phyloP scores from a whole-genome alignment of 2,888 invertebrate genomes.

The Osedax frankpressi region DNA sequence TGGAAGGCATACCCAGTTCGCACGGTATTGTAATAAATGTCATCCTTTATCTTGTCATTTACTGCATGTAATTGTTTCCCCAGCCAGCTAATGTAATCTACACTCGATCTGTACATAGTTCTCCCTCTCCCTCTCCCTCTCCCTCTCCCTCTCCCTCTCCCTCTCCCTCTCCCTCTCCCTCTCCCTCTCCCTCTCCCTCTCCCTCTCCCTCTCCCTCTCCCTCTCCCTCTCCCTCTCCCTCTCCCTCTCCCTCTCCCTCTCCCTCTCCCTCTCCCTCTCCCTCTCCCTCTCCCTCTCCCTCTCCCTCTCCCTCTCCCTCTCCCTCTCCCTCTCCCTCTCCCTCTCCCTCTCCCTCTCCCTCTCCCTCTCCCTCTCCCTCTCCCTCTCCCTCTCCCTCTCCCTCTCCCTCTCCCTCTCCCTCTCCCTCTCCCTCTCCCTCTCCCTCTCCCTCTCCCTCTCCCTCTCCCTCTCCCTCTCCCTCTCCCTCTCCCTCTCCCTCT shows the following conservation, averaged over 20 bases:
- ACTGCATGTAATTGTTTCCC: no score
- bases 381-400: not conserved
- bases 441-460: not conserved
- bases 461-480: not conserved
- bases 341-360: not conserved
- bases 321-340: not conserved
- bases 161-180: slow-evolving; percentile 11
- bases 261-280: slow-evolving; percentile 3
- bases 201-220: not conserved
- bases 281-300: not conserved
- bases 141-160: not conserved
- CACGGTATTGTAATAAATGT: no score
- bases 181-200: slow-evolving; percentile 4
- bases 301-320: not conserved
- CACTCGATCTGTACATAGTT: no score
- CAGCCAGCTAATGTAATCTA: no score
- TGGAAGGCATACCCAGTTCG: no score
- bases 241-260: slow-evolving; percentile 14
- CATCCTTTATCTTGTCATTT: no score
- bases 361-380: not conserved
- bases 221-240: slow-evolving; percentile 8
- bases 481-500: slow-evolving; percentile 5
- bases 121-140: not conserved
- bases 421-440: not conserved
- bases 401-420: not conserved